Conservation (phyloP, 2,888 invertebrate genomes). For the Ophion obscuratus region DNA sequence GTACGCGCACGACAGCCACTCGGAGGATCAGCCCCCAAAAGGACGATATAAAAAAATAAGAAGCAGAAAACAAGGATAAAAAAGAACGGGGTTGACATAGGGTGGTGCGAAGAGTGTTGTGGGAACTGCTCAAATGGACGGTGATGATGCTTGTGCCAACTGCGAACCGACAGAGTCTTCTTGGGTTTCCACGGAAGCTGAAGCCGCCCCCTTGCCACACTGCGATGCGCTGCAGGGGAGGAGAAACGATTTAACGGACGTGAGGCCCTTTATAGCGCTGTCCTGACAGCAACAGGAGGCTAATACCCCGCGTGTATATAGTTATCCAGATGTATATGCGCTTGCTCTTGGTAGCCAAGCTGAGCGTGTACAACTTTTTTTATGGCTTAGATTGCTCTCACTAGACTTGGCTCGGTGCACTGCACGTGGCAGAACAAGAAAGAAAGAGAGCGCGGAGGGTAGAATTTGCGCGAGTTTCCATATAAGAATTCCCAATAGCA, state of each 20-base stretch:
- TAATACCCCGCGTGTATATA: constrained; percentile 25
- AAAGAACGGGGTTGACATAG: neutral
- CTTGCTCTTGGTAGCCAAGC: constrained; percentile 53
- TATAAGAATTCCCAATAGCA: constrained; percentile 49
- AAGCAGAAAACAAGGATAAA: constrained; percentile 11
- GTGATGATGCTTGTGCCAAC: constrained; percentile 47
- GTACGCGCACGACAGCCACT: constrained; percentile 25
- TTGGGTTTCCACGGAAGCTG: constrained; percentile 62
- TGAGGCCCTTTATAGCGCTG: constrained; percentile 54
- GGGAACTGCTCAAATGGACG: constrained; percentile 56
- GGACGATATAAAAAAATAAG: constrained; percentile 36
- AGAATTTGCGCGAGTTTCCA: constrained; percentile 52
- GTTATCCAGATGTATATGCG: constrained; percentile 24
- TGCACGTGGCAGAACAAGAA: constrained; percentile 1
- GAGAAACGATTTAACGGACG: constrained; percentile 58
- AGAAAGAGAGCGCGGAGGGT: neutral
- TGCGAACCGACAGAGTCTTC: constrained; percentile 36
- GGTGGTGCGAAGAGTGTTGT: constrained; percentile 23
- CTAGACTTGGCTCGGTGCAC: constrained; percentile 28
- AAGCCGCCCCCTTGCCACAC: constrained; percentile 24
- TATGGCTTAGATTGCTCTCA: constrained; percentile 54
- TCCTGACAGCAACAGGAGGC: constrained; percentile 33
- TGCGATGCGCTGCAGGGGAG: constrained; percentile 50
- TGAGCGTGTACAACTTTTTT: constrained; percentile 60
- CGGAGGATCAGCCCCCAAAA: constrained; percentile 27